These are phyloP conservation scores for Calameuta idolon DNA, from an alignment of 2,888 invertebrate species.

Conservation along the genomic window DNA sequence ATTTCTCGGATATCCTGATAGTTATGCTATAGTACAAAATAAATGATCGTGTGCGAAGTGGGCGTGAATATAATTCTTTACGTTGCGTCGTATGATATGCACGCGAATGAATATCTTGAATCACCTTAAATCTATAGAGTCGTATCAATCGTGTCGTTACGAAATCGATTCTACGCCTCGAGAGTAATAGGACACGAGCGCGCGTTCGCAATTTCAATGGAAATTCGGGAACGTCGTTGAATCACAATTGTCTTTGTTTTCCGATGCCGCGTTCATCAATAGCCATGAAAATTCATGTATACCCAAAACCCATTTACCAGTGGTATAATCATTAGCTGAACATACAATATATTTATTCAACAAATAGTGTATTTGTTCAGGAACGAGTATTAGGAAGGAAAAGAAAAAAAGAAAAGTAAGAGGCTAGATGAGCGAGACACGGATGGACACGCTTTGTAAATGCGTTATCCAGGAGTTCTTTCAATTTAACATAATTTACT, in stretches of 20 bases:
- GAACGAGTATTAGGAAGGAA: neutral
- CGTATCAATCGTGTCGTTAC: neutral
- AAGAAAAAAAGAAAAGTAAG: neutral
- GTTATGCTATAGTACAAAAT: too few species aligned
- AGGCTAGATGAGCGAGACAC: neutral
- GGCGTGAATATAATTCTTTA: neutral
- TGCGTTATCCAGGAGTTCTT: neutral
- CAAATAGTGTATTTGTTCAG: neutral
- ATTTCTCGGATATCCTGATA: too few species aligned
- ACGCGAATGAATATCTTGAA: neutral
- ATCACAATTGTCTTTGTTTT: conserved; percentile 16
- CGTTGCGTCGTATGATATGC: neutral
- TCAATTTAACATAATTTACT: neutral
- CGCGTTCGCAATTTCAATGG: neutral
- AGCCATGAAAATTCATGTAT: conserved; percentile 31
- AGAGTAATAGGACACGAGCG: neutral
- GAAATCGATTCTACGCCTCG: neutral
- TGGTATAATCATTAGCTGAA: neutral
- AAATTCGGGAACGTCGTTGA: neutral
- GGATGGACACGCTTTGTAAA: neutral
- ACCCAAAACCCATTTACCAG: conserved; percentile 32
- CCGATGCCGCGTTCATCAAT: conserved; percentile 53
- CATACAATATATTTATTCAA: too few species aligned
- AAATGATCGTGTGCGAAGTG: too few species aligned
- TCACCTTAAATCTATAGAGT: neutral